These are phyloP conservation scores for Gobio gobio DNA, from an alignment of 2,113 vertebrate genomes.

Conservation along the genomic window DNA sequence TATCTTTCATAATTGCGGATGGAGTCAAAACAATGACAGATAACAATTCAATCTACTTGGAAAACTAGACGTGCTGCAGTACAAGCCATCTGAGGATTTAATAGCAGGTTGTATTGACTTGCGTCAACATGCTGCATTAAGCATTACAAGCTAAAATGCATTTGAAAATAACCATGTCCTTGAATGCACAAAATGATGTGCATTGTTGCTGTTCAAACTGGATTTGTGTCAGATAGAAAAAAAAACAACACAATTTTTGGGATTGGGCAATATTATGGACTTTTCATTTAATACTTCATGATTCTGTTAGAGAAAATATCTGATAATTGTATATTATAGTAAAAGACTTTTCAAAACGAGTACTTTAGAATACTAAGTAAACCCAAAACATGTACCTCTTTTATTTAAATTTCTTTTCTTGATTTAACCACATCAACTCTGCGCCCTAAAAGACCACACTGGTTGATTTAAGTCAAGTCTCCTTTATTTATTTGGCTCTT, in stretches of 20 bases:
- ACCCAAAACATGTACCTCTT: background rate
- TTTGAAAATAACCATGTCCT: background rate
- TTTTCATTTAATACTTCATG: background rate
- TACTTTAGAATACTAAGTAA: background rate
- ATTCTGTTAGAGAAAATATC: background rate
- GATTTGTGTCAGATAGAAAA: background rate
- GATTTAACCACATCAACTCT: background rate
- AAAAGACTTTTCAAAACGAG: background rate
- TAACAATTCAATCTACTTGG: conserved; percentile 10
- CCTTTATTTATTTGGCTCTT: too few species aligned
- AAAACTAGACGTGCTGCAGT: background rate
- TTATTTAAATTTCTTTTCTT: background rate
- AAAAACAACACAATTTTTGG: background rate
- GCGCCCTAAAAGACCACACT: background rate
- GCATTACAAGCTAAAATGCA: background rate
- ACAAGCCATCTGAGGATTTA: background rate
- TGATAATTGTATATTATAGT: background rate
- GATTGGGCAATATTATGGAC: background rate
- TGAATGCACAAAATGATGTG: background rate
- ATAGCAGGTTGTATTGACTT: conserved; percentile 1
- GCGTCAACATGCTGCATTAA: background rate
- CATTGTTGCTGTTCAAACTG: background rate
- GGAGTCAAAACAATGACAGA: background rate
- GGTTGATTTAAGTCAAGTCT: background rate
- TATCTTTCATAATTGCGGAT: conserved; percentile 13